Evolutionary conservation across 2,113 vertebrate genomes (phyloP).

Genomic region (Gadus macrocephalus): DNA sequence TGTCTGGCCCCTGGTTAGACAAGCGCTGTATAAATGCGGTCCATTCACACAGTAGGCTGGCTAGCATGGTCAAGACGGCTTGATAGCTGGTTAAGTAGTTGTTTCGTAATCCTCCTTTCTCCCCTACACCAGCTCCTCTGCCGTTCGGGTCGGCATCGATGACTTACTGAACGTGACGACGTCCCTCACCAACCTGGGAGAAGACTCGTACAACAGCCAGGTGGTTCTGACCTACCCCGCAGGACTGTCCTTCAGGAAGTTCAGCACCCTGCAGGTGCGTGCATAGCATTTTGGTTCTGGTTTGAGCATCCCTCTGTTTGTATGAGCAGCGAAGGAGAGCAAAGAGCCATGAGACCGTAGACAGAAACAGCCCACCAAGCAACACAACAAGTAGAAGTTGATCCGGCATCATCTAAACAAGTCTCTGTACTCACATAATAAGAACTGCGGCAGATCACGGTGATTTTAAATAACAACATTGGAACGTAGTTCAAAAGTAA

Average conservation of each 20-base stretch:
- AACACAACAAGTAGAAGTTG: no score
- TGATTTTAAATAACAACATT: no score
- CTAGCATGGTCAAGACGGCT: neutral
- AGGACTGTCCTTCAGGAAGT: constrained; percentile 72
- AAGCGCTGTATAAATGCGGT: no score
- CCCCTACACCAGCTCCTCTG: constrained; percentile 43
- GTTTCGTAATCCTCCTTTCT: neutral
- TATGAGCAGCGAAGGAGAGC: no score
- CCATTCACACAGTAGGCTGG: neutral
- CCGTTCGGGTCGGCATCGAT: constrained; percentile 70
- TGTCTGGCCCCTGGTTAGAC: no score
- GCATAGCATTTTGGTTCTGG: no score
- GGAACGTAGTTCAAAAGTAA: no score
- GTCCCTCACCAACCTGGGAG: constrained; percentile 70
- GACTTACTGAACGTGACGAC: constrained; percentile 68
- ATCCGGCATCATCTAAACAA: no score
- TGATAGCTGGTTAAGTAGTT: neutral
- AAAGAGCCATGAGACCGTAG: no score
- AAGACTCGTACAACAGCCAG: constrained; percentile 76
- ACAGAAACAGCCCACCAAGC: no score
- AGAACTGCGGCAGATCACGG: no score
- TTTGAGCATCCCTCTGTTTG: neutral
- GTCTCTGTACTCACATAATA: no score
- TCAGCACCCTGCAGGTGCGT: constrained; percentile 58
- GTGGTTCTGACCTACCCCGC: constrained; percentile 70